These are phyloP conservation scores for Drosophila malerkotliana DNA, from an alignment of 1,140 invertebrate species.

Conservation along the genomic window DNA sequence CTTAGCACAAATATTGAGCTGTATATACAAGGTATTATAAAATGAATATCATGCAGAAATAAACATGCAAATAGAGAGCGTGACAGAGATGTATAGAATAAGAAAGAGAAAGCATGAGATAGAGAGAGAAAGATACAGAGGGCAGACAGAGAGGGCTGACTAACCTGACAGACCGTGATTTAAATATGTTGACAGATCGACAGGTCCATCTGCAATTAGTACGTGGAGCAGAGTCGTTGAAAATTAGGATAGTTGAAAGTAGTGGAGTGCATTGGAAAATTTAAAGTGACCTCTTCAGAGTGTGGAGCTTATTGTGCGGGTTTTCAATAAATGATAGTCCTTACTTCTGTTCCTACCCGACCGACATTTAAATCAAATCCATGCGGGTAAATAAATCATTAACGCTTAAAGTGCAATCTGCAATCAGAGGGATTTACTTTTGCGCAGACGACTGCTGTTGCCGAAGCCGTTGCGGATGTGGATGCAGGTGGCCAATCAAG, in stretches of 20 bases:
- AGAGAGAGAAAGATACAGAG: slow-evolving; percentile 31
- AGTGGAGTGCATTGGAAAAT: slow-evolving; percentile 21
- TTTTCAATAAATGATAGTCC: slow-evolving; percentile 24
- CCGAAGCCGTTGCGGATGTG: background rate
- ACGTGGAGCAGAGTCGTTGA: slow-evolving; percentile 66
- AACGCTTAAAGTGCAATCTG: slow-evolving; percentile 70
- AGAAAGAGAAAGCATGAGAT: slow-evolving; percentile 14
- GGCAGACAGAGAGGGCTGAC: slow-evolving; percentile 46
- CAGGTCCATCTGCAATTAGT: slow-evolving; percentile 83
- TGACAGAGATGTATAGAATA: slow-evolving; percentile 12
- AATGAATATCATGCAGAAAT: slow-evolving; percentile 63
- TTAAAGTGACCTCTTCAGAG: background rate
- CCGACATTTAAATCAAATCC: slow-evolving; percentile 73
- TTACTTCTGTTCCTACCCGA: background rate
- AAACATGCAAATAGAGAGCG: slow-evolving; percentile 62
- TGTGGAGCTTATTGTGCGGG: slow-evolving; percentile 19
- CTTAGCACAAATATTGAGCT: slow-evolving; percentile 52
- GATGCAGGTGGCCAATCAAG: slow-evolving; percentile 36
- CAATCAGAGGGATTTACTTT: slow-evolving; percentile 73
- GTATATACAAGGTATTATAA: slow-evolving; percentile 49
- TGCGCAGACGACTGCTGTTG: slow-evolving; percentile 24
- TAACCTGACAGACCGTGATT: slow-evolving; percentile 84
- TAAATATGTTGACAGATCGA: slow-evolving; percentile 83
- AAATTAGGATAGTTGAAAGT: slow-evolving; percentile 50
- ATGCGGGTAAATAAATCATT: slow-evolving; percentile 76